These are phyloP conservation scores for Dromius quadrimaculatus DNA, from an alignment of 2,888 invertebrate genomes.

Conservation along the genomic window DNA sequence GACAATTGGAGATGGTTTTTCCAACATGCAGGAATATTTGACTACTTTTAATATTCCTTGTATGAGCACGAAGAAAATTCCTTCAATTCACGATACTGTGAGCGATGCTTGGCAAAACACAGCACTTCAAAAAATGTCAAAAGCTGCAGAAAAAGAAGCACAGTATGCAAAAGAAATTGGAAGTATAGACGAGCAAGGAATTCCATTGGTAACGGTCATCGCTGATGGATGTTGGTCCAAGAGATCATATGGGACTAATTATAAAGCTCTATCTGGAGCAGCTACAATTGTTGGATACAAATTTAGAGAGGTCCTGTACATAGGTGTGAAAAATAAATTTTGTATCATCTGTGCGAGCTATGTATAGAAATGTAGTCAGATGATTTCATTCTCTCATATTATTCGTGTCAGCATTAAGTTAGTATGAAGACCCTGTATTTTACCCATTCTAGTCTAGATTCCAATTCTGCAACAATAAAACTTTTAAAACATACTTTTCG, in stretches of 20 bases:
- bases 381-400: too few species aligned
- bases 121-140: not conserved
- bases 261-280: not conserved
- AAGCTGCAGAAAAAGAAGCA: conserved; percentile 9
- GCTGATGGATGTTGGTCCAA: conserved; percentile 55
- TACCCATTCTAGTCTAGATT: too few species aligned
- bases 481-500: too few species aligned
- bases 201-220: conserved; percentile 52
- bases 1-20: not conserved
- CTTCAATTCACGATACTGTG: not conserved
- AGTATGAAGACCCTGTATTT: too few species aligned
- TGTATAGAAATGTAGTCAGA: too few species aligned
- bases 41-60: not conserved
- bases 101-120: conserved; percentile 2
- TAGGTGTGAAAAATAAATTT: conserved; percentile 1
- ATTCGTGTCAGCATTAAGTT: too few species aligned
- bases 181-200: conserved; percentile 51
- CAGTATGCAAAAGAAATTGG: conserved; percentile 46
- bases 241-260: conserved; percentile 44
- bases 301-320: not conserved
- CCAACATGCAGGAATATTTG: not conserved
- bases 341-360: not conserved
- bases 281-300: not conserved
- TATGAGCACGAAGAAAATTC: not conserved
- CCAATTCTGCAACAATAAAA: too few species aligned